A percentile compares a stretch with the other conserved stretches of the same genome.
Evolutionary conservation across 2,797 vertebrate genomes (phyloP).

Genomic region (Petrocephalus sullivani): DNA sequence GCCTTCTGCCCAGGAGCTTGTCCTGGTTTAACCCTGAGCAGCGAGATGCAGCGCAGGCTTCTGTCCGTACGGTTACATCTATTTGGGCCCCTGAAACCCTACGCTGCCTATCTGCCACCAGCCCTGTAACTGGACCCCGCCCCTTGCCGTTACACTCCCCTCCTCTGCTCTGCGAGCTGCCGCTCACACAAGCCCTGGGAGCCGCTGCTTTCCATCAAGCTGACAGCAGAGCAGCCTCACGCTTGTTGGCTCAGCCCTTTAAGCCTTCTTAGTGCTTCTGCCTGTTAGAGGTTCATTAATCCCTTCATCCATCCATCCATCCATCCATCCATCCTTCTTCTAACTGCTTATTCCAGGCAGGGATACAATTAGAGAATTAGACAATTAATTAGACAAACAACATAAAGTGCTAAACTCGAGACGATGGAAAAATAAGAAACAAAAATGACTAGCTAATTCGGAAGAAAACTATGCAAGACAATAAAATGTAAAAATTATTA

Average conservation of each 20-base stretch:
- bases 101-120: neutral
- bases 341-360: neutral
- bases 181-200: neutral
- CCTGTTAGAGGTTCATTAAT: neutral
- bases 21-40: neutral
- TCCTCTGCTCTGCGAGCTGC: neutral
- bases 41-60: neutral
- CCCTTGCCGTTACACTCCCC: neutral
- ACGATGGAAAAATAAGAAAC: neutral
- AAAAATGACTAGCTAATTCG: neutral
- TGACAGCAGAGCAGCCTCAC: neutral
- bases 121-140: neutral
- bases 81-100: slow-evolving; percentile 2
- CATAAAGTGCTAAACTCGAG: neutral
- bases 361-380: too few relatives aligned
- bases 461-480: neutral
- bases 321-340: neutral
- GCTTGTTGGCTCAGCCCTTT: neutral
- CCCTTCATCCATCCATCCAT: neutral
- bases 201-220: neutral
- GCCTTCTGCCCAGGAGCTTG: neutral
- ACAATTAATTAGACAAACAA: neutral
- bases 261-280: neutral
- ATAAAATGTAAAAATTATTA: neutral
- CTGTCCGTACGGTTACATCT: neutral